phyloP scores from a whole-genome alignment of 1,140 invertebrate genomes.

The Riptortus pedestris region DNA sequence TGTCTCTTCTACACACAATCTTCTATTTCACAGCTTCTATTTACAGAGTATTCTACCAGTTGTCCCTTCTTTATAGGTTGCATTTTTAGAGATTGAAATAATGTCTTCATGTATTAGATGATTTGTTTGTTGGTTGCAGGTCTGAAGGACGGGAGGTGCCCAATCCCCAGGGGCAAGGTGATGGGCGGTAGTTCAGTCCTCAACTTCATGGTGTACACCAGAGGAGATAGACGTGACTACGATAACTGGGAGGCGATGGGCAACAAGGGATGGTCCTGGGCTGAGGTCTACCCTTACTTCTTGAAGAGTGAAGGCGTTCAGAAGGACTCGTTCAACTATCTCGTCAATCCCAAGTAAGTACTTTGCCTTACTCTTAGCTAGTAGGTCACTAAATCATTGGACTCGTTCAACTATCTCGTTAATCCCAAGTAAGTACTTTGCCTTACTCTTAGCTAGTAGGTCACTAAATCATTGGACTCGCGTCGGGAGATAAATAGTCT shows the following conservation, averaged over 20 bases:
- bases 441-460: too few relatives aligned
- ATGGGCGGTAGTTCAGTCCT: constrained; percentile 58
- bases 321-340: constrained; percentile 8
- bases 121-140: constrained; percentile 27
- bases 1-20: too few relatives aligned
- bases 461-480: neutral
- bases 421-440: constrained; percentile 1
- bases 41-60: too few relatives aligned
- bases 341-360: constrained; percentile 4
- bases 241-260: constrained; percentile 53
- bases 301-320: constrained; percentile 39
- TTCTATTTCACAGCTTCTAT: too few relatives aligned
- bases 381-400: neutral
- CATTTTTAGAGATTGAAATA: too few relatives aligned
- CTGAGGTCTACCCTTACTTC: constrained; percentile 44
- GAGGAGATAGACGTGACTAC: constrained; percentile 55
- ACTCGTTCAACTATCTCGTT: constrained; percentile 13
- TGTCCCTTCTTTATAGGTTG: too few relatives aligned
- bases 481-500: neutral
- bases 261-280: constrained; percentile 53
- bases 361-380: neutral
- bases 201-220: constrained; percentile 63
- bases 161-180: constrained; percentile 52
- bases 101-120: too few relatives aligned
- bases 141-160: constrained; percentile 38